Percentiles rank a stretch among this genome's conserved stretches.
Evolutionary conservation across 2,797 vertebrate genomes (phyloP).

Genomic region (Adrianichthys oophorus): DNA sequence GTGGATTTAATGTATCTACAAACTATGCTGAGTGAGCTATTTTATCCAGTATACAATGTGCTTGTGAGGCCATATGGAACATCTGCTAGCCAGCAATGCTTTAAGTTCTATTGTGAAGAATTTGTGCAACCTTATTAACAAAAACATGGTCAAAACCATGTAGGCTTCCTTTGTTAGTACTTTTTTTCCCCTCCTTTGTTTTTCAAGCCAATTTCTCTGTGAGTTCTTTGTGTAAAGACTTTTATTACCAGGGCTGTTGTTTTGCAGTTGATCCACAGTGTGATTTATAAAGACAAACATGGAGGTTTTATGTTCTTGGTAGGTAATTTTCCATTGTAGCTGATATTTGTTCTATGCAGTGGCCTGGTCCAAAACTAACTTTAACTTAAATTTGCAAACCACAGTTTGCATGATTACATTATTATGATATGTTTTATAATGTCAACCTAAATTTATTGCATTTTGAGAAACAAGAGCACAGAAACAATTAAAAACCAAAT

Average conservation of each 20-base stretch:
- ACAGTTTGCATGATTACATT: slow-evolving; percentile 13
- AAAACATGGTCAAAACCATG: slow-evolving; percentile 47
- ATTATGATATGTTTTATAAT: not conserved
- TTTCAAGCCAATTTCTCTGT: slow-evolving; percentile 29
- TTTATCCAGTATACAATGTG: slow-evolving; percentile 32
- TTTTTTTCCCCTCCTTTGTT: slow-evolving; percentile 8
- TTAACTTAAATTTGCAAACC: slow-evolving; percentile 16
- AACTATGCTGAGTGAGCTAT: slow-evolving; percentile 21
- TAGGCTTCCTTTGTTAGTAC: slow-evolving; percentile 30
- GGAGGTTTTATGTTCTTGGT: slow-evolving; percentile 23
- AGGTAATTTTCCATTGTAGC: slow-evolving; percentile 46
- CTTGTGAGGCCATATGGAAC: slow-evolving; percentile 39
- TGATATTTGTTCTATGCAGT: slow-evolving; percentile 28
- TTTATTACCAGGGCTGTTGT: slow-evolving; percentile 26
- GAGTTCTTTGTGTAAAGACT: slow-evolving; percentile 31
- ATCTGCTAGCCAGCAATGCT: slow-evolving; percentile 55
- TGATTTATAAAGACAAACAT: slow-evolving; percentile 37
- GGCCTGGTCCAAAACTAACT: slow-evolving; percentile 31
- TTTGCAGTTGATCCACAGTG: slow-evolving; percentile 25
- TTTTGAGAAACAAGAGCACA: slow-evolving; percentile 13
- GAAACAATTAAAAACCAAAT: no score
- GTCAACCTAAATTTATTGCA: slow-evolving; percentile 3
- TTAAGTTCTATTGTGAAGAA: slow-evolving; percentile 51
- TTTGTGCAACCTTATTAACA: slow-evolving; percentile 70
- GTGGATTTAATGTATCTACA: slow-evolving; percentile 35